These are phyloP conservation scores for Alviniconcha marisindica DNA, from an alignment of 1,140 invertebrate genomes.

Conservation along the genomic window DNA sequence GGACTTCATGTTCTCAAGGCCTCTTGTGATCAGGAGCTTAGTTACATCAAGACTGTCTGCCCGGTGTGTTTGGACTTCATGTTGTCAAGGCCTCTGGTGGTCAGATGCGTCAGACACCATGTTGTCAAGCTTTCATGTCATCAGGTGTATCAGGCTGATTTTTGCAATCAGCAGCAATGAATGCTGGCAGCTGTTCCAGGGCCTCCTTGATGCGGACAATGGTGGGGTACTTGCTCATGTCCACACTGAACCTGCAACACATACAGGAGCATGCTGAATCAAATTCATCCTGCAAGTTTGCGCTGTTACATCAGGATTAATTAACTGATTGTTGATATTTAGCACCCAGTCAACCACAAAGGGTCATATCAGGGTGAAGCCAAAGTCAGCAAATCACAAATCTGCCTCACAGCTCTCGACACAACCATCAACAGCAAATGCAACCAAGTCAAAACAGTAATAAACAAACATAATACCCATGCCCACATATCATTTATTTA, in stretches of 20 bases:
- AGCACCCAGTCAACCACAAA: too few relatives aligned
- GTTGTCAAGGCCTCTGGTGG: neutral
- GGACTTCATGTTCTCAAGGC: neutral
- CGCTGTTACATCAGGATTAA: too few relatives aligned
- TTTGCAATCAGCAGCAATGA: slow-evolving; percentile 87
- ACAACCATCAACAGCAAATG: too few relatives aligned
- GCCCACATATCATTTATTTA: too few relatives aligned
- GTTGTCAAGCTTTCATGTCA: slow-evolving; percentile 49
- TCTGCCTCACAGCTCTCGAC: too few relatives aligned
- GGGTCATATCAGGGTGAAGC: too few relatives aligned
- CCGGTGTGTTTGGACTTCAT: neutral
- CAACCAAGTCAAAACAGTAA: too few relatives aligned
- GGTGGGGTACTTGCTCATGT: slow-evolving; percentile 91
- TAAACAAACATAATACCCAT: too few relatives aligned
- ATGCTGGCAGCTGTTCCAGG: slow-evolving; percentile 86
- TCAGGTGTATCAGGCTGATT: slow-evolving; percentile 88
- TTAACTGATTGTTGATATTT: too few relatives aligned
- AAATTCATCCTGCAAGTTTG: neutral
- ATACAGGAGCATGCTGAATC: neutral
- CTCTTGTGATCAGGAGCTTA: neutral
- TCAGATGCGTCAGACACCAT: slow-evolving; percentile 7
- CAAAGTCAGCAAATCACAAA: too few relatives aligned
- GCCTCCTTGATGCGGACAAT: slow-evolving; percentile 87
- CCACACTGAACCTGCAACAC: slow-evolving; percentile 91
- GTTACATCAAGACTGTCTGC: neutral